Conservation (phyloP, 2,888 invertebrate species). For the Agrotis segetum region DNA sequence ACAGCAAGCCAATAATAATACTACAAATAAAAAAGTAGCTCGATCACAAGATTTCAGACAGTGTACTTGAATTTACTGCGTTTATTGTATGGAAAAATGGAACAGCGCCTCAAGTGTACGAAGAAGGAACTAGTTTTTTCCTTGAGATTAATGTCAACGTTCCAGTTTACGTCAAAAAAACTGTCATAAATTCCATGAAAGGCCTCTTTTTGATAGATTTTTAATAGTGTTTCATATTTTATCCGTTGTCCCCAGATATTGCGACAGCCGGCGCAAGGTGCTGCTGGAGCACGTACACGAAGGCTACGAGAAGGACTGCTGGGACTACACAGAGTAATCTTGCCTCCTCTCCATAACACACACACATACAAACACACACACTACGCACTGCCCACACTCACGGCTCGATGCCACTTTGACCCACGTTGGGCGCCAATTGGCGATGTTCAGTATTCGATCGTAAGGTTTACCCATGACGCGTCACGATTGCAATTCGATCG, state of each 20-base stretch:
- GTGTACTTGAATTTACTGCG: no score
- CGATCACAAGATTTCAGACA: no score
- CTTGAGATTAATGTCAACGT: no score
- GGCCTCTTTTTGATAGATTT: background rate
- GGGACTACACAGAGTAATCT: slow-evolving; percentile 97
- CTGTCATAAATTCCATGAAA: background rate
- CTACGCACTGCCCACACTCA: slow-evolving; percentile 38
- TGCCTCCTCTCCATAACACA: slow-evolving; percentile 68
- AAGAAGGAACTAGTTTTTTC: no score
- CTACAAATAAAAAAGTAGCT: no score
- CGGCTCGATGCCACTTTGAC: slow-evolving; percentile 2
- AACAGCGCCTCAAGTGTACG: no score
- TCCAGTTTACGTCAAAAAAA: background rate
- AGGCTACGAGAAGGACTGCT: slow-evolving; percentile 99
- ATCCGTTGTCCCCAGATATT: slow-evolving; percentile 94
- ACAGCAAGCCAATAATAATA: no score
- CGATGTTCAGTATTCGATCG: slow-evolving; percentile 1
- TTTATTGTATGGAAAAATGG: no score
- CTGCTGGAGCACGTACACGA: slow-evolving; percentile 99
- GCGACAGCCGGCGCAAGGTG: slow-evolving; percentile 98
- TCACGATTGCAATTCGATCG: no score
- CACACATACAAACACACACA: slow-evolving; percentile 52
- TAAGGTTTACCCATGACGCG: background rate
- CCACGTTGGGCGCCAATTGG: slow-evolving; percentile 42
- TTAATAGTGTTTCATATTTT: background rate